Evolutionary conservation across 2,888 invertebrate genomes (phyloP).

Genomic region (Calliopum simillimum): DNA sequence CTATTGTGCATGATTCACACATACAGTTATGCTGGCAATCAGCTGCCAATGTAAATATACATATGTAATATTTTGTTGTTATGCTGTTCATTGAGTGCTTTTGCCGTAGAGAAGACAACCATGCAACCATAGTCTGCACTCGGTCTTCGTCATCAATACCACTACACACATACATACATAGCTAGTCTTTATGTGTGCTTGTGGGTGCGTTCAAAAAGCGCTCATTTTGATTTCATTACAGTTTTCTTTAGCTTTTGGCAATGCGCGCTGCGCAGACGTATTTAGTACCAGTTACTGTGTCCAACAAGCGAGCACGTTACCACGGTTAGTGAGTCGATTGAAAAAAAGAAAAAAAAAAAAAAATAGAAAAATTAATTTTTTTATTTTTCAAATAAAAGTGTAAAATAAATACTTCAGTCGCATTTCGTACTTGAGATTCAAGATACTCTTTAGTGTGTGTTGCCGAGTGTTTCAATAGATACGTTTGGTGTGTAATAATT

Average conservation of each 20-base stretch:
- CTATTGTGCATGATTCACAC: background rate
- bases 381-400: background rate
- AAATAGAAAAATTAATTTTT: background rate
- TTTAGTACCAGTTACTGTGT: constrained; percentile 66
- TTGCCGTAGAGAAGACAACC: too few species aligned
- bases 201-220: constrained; percentile 25
- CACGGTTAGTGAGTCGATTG: constrained; percentile 52
- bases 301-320: constrained; percentile 63
- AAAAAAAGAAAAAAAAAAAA: background rate
- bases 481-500: background rate
- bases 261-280: constrained; percentile 54
- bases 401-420: background rate
- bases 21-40: background rate
- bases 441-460: too few species aligned
- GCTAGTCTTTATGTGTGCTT: background rate
- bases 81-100: too few species aligned
- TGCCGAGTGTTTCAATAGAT: too few species aligned
- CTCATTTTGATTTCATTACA: constrained; percentile 47
- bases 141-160: background rate
- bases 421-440: background rate
- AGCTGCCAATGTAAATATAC: background rate
- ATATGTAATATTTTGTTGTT: background rate
- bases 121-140: too few species aligned
- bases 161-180: background rate
- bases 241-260: constrained; percentile 55